These are phyloP conservation scores for Hippocampus comes DNA, from an alignment of 2,113 vertebrate genomes.

Conservation along the genomic window DNA sequence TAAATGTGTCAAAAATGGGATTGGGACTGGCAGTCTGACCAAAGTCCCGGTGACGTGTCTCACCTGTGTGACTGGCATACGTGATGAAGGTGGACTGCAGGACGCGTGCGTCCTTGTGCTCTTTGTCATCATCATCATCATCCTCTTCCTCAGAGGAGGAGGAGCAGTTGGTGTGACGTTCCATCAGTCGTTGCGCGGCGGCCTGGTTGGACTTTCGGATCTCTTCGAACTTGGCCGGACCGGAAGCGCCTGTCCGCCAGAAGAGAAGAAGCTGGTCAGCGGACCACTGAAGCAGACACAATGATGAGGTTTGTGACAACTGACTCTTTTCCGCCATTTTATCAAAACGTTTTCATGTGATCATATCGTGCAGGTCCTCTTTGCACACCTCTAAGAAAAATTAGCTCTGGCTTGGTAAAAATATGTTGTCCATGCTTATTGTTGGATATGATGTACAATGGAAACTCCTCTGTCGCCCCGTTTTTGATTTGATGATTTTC, in stretches of 20 bases:
- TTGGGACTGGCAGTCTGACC: too few relatives aligned
- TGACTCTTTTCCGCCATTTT: too few relatives aligned
- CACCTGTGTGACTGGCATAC: constrained; percentile 88
- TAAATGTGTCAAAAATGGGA: too few relatives aligned
- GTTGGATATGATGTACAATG: too few relatives aligned
- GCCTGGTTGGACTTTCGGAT: constrained; percentile 88
- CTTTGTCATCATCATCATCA: constrained; percentile 73
- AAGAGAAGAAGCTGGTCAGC: neutral
- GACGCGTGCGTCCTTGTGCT: constrained; percentile 79
- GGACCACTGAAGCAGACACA: neutral
- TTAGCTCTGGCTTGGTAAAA: too few relatives aligned
- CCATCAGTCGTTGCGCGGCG: constrained; percentile 80
- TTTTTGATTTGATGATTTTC: too few relatives aligned
- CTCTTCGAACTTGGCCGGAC: constrained; percentile 87
- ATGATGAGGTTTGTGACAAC: neutral
- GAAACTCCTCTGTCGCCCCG: too few relatives aligned
- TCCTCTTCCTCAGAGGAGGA: constrained; percentile 84
- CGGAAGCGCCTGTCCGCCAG: constrained; percentile 61
- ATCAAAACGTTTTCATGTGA: too few relatives aligned
- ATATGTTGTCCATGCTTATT: too few relatives aligned
- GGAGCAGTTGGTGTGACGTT: constrained; percentile 79
- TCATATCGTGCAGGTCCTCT: too few relatives aligned
- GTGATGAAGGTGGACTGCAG: constrained; percentile 86
- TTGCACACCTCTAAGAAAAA: too few relatives aligned
- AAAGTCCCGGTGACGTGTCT: neutral